Evolutionary conservation across 1,140 invertebrate genomes (phyloP).

Genomic region (Globodera rostochiensis): DNA sequence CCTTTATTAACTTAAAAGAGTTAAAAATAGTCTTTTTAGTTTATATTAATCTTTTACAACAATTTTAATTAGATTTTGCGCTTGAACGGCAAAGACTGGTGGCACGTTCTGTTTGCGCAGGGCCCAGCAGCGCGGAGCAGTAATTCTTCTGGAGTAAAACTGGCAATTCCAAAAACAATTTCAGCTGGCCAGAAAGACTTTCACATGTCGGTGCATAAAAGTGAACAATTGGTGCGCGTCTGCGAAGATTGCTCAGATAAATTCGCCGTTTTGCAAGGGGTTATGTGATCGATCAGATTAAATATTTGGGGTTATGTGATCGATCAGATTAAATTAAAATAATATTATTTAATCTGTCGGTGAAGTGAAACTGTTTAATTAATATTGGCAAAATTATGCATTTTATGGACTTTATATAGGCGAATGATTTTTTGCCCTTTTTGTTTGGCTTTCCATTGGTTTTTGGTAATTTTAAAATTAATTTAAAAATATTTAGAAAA

Average conservation of each 20-base stretch:
- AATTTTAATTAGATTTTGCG: not conserved
- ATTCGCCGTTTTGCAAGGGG: constrained; percentile 14
- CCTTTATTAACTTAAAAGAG: not conserved
- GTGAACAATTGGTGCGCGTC: constrained; percentile 20
- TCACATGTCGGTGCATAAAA: constrained; percentile 15
- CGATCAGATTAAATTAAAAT: not conserved
- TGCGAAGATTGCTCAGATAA: constrained; percentile 23
- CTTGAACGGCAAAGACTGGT: constrained; percentile 24
- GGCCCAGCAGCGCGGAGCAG: constrained; percentile 10
- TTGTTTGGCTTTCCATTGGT: too few relatives aligned
- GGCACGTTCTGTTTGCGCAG: constrained; percentile 27
- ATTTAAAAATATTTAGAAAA: too few relatives aligned
- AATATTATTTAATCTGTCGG: not conserved
- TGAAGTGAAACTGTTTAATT: not conserved
- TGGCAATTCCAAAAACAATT: not conserved
- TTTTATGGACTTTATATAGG: too few relatives aligned
- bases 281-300: not conserved
- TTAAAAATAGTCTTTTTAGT: not conserved
- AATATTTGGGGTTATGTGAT: not conserved
- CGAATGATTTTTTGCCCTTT: too few relatives aligned
- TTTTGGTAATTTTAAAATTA: too few relatives aligned
- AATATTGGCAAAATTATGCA: not conserved
- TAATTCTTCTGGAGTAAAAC: not conserved
- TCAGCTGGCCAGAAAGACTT: constrained; percentile 20
- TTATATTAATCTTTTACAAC: not conserved